phyloP scores from a whole-genome alignment of 2,888 invertebrate species.

The Catocala nupta region DNA sequence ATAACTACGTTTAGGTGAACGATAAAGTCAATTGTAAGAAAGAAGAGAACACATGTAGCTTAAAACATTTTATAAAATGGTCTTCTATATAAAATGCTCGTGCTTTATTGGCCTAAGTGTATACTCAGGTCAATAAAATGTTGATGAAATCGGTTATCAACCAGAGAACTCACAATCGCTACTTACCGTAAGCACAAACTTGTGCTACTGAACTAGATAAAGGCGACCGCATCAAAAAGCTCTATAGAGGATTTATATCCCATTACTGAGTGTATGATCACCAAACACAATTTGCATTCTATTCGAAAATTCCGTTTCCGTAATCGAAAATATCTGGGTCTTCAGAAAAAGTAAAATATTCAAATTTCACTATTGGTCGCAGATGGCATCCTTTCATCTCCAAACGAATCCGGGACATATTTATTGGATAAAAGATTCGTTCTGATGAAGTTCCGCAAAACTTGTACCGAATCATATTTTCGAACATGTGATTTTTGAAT shows the following conservation, averaged over 20 bases:
- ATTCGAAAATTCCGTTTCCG: neutral
- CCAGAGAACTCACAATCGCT: too few species aligned
- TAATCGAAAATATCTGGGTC: constrained; percentile 8
- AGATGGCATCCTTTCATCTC: constrained; percentile 28
- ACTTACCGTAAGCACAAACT: too few species aligned
- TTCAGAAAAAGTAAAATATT: constrained; percentile 15
- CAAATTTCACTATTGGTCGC: constrained; percentile 20
- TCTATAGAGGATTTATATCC: neutral
- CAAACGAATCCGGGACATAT: constrained; percentile 15
- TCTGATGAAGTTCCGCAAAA: constrained; percentile 14
- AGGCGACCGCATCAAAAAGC: too few species aligned
- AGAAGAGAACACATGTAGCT: too few species aligned
- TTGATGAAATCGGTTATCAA: too few species aligned
- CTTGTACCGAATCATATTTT: constrained; percentile 13
- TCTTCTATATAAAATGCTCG: too few species aligned
- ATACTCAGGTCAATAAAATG: too few species aligned
- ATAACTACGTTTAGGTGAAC: too few species aligned
- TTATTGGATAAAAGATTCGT: constrained; percentile 26
- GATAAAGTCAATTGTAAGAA: too few species aligned
- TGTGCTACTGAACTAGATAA: too few species aligned
- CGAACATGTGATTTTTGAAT: neutral
- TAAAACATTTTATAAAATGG: too few species aligned
- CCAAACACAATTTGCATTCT: neutral
- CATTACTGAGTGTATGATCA: neutral
- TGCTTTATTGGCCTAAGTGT: too few species aligned